Evolutionary conservation across 2,888 invertebrate species (phyloP).

Genomic region (Congeria kusceri): DNA sequence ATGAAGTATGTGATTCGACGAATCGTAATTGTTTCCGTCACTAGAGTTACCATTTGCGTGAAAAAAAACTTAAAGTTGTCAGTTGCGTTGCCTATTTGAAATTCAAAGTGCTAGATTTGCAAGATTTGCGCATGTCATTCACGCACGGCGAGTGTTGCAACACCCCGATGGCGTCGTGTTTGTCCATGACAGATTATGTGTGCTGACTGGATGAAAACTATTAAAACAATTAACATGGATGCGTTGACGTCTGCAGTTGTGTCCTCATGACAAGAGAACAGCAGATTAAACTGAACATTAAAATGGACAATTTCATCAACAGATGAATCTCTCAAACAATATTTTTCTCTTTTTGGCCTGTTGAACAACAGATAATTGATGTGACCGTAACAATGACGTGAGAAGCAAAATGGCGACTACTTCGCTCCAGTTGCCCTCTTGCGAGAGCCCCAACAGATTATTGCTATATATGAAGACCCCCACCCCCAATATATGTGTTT

Average conservation of each 20-base stretch:
- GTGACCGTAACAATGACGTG: too few species aligned
- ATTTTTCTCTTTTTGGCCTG: too few species aligned
- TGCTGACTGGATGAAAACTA: slow-evolving; percentile 61
- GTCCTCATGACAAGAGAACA: slow-evolving; percentile 71
- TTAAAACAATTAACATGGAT: slow-evolving; percentile 63
- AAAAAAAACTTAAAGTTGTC: background rate
- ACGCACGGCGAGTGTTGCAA: slow-evolving; percentile 36
- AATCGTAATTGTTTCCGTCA: background rate
- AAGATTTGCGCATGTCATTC: slow-evolving; percentile 21
- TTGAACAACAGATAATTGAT: too few species aligned
- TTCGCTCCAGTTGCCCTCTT: too few species aligned
- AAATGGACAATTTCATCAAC: too few species aligned
- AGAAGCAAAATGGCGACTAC: too few species aligned
- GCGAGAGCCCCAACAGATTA: too few species aligned
- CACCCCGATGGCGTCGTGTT: slow-evolving; percentile 57
- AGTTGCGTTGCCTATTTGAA: slow-evolving; percentile 23
- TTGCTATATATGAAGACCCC: too few species aligned
- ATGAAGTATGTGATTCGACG: slow-evolving; percentile 22
- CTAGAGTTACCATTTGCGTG: background rate
- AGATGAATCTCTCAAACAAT: too few species aligned
- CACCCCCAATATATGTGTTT: too few species aligned
- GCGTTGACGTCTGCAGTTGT: slow-evolving; percentile 43
- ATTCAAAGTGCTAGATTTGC: slow-evolving; percentile 25
- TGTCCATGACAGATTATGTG: slow-evolving; percentile 53
- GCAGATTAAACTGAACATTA: too few species aligned